Percentiles rank a stretch among this genome's conserved stretches.
Evolutionary conservation across 92 coral and sea anemone species (phyloP).

Genomic region (Parazoanthus darwini): DNA sequence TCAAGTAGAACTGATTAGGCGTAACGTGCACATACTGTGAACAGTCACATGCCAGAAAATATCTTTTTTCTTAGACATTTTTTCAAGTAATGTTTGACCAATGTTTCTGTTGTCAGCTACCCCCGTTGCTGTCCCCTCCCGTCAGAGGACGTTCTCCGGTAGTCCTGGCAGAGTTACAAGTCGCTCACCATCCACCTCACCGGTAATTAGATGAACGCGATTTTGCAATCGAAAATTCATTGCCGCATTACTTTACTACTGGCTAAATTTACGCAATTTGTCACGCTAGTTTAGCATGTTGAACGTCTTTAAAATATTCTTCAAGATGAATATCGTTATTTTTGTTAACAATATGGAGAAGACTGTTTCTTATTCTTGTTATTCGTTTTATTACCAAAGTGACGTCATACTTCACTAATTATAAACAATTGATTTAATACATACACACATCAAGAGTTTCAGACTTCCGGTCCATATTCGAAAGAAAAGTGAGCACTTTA

Average conservation of each 20-base stretch:
- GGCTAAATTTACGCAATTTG: background rate
- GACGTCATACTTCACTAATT: no score
- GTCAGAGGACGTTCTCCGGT: constrained; percentile 67
- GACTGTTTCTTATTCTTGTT: no score
- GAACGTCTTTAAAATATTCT: background rate
- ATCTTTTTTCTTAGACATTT: background rate
- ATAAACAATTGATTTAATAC: no score
- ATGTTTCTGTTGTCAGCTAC: constrained; percentile 54
- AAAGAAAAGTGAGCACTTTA: no score
- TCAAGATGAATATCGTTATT: background rate
- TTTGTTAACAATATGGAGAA: no score
- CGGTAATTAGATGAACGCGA: constrained; percentile 50
- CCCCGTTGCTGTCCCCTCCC: constrained; percentile 83
- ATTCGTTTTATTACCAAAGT: no score
- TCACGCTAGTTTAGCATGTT: background rate
- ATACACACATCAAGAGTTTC: no score
- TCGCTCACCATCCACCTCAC: constrained; percentile 80
- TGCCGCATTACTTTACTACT: background rate
- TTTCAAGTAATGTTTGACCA: constrained; percentile 19
- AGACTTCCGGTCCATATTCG: no score
- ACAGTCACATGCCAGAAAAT: background rate
- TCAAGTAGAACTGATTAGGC: background rate
- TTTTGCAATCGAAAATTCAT: background rate
- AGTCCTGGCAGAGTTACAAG: constrained; percentile 60
- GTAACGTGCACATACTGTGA: background rate